Percentiles rank a stretch among this genome's conserved stretches.
Conservation (phyloP, 2,113 vertebrate species). For the Pimephales promelas region DNA sequence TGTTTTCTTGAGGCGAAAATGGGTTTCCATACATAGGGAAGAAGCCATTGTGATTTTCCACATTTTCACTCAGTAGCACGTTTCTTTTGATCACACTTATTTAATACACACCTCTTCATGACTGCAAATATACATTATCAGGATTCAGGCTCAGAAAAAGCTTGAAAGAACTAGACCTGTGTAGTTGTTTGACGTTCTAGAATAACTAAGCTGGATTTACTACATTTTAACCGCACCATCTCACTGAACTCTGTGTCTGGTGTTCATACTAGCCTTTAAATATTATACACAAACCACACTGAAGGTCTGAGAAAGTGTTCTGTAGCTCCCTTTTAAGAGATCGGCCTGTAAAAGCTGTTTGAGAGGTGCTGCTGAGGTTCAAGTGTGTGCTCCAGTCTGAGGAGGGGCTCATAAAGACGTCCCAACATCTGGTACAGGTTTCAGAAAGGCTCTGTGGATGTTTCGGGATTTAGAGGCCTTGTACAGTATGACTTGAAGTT, state of each 20-base stretch:
- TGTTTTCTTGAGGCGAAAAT: not conserved
- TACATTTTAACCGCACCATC: not conserved
- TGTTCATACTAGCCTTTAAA: conserved; percentile 16
- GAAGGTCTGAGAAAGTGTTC: conserved; percentile 1
- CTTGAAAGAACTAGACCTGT: not conserved
- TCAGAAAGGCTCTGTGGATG: not conserved
- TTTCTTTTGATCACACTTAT: not conserved
- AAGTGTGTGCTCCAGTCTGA: conserved; percentile 14
- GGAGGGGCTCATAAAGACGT: conserved; percentile 30
- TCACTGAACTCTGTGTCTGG: not conserved
- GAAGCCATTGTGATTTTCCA: not conserved
- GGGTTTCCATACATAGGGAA: not conserved
- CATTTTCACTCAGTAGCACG: not conserved
- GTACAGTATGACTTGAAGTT: not conserved
- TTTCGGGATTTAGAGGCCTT: not conserved
- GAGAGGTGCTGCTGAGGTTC: conserved; percentile 18
- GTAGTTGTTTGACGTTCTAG: not conserved
- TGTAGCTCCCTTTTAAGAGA: not conserved
- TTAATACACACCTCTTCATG: not conserved
- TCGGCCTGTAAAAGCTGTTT: conserved; percentile 14
- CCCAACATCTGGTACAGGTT: conserved; percentile 49
- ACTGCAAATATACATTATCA: not conserved
- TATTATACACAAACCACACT: conserved; percentile 20
- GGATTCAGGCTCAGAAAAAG: not conserved
- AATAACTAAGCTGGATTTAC: not conserved